Percentiles rank a stretch among this genome's conserved stretches.
Conservation (phyloP, 2,797 vertebrate species). For the Geotrypetes seraphini region DNA sequence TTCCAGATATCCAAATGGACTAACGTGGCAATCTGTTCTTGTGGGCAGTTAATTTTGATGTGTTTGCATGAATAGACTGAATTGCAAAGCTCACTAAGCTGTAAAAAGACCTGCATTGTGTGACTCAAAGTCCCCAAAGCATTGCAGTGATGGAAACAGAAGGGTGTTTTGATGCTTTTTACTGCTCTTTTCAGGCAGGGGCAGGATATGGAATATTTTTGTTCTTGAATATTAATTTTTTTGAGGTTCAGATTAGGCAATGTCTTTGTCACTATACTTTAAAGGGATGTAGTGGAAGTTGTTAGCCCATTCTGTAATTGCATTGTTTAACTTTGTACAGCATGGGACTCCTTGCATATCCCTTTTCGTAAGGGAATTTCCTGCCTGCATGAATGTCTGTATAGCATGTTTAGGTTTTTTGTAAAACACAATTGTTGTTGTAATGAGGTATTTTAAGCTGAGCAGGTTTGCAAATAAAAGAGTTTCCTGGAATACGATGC, state of each 20-base stretch:
- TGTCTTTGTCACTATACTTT: background rate
- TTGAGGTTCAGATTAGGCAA: background rate
- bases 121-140: too few relatives aligned
- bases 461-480: conserved; percentile 9
- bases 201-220: background rate
- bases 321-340: conserved; percentile 19
- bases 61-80: too few relatives aligned
- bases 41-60: too few relatives aligned
- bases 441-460: conserved; percentile 4
- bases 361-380: conserved; percentile 19
- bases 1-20: too few relatives aligned
- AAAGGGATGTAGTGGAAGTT: conserved; percentile 7
- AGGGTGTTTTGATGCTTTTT: too few relatives aligned
- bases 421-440: conserved; percentile 12
- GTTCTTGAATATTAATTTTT: background rate
- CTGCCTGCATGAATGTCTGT: conserved; percentile 16
- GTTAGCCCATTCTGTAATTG: conserved; percentile 13
- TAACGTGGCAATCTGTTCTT: too few relatives aligned
- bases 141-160: too few relatives aligned
- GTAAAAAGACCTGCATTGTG: too few relatives aligned
- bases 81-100: too few relatives aligned
- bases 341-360: conserved; percentile 16
- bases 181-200: too few relatives aligned
- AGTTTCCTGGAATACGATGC: conserved; percentile 1
- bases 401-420: conserved; percentile 7